Base-by-base conservation (phyloP, 2,113 vertebrate species). In the Columba janthina region DNA sequence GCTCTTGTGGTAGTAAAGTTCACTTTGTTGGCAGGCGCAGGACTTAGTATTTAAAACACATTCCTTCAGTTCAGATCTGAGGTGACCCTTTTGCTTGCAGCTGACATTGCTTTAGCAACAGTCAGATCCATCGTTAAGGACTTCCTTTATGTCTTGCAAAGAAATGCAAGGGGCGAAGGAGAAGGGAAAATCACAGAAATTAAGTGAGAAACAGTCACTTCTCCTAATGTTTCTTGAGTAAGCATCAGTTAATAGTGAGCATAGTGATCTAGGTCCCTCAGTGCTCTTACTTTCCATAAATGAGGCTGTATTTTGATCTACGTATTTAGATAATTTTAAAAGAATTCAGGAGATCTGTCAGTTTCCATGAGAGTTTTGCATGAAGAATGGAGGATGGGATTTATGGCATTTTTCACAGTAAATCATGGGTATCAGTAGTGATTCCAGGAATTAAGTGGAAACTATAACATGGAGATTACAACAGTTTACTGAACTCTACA, bases 361-460 rank as follows among this genome's bases (percentile, higher is more conserved):
- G 40, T 72, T 85, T 89, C 36, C 8, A 0, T 78, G 72, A 66
- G 51, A 44, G 3, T 75, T 91, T 89, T 91, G n/a, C 40, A 40
- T 29, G 29, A 70, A 44, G 50, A 51, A 73, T 58, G 34, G 26
- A 60, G 56, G 67, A 20, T 11, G 26, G 51, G 65, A 76, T 88
- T 85, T 80, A 51, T 77, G 29, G 26, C 53, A 77, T 86, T 93
- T 94, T 86, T 91, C 88, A 83, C 4, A 14, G 48, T 82, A 91
- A 93, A 76, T 85, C 60, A 44, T n/a, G 72, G 36, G 29, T 93
- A 70, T 66, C 34, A 15, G 72, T 66, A 74, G 76, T 38, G 14
- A 93, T 96, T 95, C 75, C 91, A 89, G 65, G 82, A 96, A 94
- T 86, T 46, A 71, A 94, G 64, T 31, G 65, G 38, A 72, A 83